Conservation (phyloP, 1,140 invertebrate genomes). For the Pogonomyrmex californicus region DNA sequence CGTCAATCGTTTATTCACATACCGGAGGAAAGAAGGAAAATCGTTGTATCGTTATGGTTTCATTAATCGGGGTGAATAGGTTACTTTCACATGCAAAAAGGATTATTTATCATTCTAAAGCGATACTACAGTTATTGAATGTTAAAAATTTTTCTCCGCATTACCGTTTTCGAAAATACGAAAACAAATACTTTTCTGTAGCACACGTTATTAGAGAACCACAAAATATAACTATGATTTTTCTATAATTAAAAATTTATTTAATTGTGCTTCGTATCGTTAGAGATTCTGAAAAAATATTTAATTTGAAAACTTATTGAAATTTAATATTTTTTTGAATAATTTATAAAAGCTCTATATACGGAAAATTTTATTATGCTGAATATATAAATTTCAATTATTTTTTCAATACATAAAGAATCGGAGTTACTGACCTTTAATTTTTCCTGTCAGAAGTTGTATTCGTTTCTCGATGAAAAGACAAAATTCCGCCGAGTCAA, state of each 20-base stretch:
- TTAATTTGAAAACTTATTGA: no score
- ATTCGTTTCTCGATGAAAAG: neutral
- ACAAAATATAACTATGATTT: neutral
- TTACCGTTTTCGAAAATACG: neutral
- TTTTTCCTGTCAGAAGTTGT: neutral
- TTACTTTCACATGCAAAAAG: neutral
- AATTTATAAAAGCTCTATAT: neutral
- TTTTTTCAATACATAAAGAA: neutral
- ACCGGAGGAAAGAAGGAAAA: neutral
- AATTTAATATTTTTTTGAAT: no score
- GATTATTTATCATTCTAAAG: conserved; percentile 6
- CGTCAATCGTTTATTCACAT: conserved; percentile 44
- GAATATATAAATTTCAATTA: neutral
- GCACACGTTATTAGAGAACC: neutral
- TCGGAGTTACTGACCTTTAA: neutral
- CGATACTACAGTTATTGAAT: neutral
- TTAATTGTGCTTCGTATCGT: neutral
- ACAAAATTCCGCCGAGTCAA: conserved; percentile 4
- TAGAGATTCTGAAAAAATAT: neutral
- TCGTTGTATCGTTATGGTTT: neutral
- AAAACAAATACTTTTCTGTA: neutral
- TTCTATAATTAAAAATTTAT: neutral
- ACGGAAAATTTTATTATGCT: neutral
- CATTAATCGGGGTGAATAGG: neutral
- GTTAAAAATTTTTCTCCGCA: neutral